Conservation (phyloP, 2,888 invertebrate genomes). For the Hyposoter dolosus region DNA sequence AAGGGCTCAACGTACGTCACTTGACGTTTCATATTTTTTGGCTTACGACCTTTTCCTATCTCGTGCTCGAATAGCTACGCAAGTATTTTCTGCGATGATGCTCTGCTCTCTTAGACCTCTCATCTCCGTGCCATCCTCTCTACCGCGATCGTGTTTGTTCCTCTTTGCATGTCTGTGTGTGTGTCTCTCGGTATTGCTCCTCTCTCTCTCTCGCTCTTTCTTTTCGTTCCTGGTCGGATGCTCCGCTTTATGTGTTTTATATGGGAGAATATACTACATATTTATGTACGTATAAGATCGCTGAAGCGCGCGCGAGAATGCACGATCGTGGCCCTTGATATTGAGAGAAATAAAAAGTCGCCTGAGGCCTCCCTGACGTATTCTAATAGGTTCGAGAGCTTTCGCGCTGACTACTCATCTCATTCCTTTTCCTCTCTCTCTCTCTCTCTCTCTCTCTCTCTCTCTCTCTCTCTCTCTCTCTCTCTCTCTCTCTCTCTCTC, state of each 20-base stretch:
- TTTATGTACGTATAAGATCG: slow-evolving; percentile 44
- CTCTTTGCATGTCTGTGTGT: neutral
- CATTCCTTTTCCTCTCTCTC: neutral
- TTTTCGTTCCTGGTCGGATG: slow-evolving; percentile 35
- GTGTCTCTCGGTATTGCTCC: neutral
- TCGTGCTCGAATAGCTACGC: neutral
- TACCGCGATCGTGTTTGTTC: neutral
- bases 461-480: slow-evolving; percentile 29
- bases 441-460: slow-evolving; percentile 20
- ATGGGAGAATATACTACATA: slow-evolving; percentile 29
- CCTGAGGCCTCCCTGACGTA: slow-evolving; percentile 76
- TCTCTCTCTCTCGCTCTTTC: slow-evolving; percentile 13
- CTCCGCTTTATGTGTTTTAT: slow-evolving; percentile 63
- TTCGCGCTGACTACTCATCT: slow-evolving; percentile 69
- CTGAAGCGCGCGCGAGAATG: slow-evolving; percentile 64
- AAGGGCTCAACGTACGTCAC: neutral
- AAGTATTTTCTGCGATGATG: slow-evolving; percentile 52
- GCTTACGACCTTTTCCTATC: slow-evolving; percentile 11
- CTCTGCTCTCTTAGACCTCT: slow-evolving; percentile 60
- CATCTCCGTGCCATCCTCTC: slow-evolving; percentile 45
- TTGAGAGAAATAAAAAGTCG: slow-evolving; percentile 59
- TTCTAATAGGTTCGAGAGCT: slow-evolving; percentile 77
- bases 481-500: slow-evolving; percentile 23
- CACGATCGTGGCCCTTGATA: slow-evolving; percentile 69
- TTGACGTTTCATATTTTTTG: neutral